Percentiles rank a stretch among this genome's conserved stretches.
Conservation (phyloP, 1,140 invertebrate species). For the Armadillidium nasatum region DNA sequence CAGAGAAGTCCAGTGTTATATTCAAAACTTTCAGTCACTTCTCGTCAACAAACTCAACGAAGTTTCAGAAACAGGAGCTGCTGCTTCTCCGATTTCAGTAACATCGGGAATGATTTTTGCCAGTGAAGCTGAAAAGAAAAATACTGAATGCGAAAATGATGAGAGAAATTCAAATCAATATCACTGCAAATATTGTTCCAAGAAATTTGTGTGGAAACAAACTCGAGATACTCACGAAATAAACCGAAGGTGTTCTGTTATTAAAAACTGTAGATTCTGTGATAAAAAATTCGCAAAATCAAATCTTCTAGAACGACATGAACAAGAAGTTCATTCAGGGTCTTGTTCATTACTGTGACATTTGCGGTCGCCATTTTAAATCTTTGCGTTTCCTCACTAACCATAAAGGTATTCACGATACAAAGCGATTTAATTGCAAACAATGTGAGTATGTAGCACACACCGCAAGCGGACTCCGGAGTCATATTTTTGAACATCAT, state of each 20-base stretch:
- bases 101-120: too few relatives aligned
- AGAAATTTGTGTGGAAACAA: background rate
- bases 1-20: background rate
- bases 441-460: background rate
- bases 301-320: background rate
- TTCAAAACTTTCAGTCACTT: slow-evolving; percentile 1
- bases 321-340: background rate
- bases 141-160: background rate
- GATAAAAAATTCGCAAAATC: background rate
- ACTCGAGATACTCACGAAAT: background rate
- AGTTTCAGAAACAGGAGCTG: background rate
- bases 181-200: background rate
- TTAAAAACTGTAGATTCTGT: background rate
- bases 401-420: background rate
- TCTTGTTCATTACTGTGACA: background rate
- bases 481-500: background rate
- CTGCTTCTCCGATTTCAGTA: background rate
- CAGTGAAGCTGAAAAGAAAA: background rate
- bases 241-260: background rate
- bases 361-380: background rate
- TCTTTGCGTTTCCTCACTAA: background rate
- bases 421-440: background rate
- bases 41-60: background rate
- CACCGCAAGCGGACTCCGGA: background rate
- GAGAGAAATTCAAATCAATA: background rate